Conservation (phyloP, 2,888 invertebrate species). For the Tridacna crocea region DNA sequence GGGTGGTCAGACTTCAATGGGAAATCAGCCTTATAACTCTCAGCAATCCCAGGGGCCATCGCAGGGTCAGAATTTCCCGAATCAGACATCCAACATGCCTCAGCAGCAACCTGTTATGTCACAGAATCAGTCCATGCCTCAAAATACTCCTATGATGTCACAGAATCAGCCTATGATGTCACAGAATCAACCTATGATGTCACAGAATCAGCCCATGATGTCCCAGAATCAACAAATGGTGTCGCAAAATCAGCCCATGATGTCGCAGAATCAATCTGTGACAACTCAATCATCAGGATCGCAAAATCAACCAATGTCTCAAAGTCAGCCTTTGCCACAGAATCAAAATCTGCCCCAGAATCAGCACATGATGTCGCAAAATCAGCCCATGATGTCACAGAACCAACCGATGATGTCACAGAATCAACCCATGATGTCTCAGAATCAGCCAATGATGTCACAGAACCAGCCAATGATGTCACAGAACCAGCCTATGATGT, state of each 20-base stretch:
- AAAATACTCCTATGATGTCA: slow-evolving; percentile 62
- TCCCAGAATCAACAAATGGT: slow-evolving; percentile 66
- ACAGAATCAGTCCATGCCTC: slow-evolving; percentile 63
- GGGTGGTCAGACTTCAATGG: slow-evolving; percentile 46
- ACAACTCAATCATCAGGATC: slow-evolving; percentile 70
- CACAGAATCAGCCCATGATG: slow-evolving; percentile 69
- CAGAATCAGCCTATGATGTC: slow-evolving; percentile 69
- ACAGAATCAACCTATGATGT: slow-evolving; percentile 61
- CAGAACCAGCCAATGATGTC: slow-evolving; percentile 69
- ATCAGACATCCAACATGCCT: slow-evolving; percentile 67
- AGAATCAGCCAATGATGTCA: slow-evolving; percentile 57
- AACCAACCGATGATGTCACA: slow-evolving; percentile 66
- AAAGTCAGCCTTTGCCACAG: slow-evolving; percentile 48
- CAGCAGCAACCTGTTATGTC: slow-evolving; percentile 70
- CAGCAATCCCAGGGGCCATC: slow-evolving; percentile 47
- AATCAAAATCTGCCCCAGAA: slow-evolving; percentile 59
- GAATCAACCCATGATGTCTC: slow-evolving; percentile 63
- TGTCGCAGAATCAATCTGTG: slow-evolving; percentile 61
- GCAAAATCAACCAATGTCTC: slow-evolving; percentile 65
- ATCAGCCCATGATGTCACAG: slow-evolving; percentile 67
- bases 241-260: slow-evolving; percentile 64
- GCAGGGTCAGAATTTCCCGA: slow-evolving; percentile 53
- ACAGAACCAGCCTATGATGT: slow-evolving; percentile 66
- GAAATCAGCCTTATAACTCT: slow-evolving; percentile 45
- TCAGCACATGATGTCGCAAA: slow-evolving; percentile 65